phyloP scores from a whole-genome alignment of 2,797 vertebrate species.

The Graptemys geographica region DNA sequence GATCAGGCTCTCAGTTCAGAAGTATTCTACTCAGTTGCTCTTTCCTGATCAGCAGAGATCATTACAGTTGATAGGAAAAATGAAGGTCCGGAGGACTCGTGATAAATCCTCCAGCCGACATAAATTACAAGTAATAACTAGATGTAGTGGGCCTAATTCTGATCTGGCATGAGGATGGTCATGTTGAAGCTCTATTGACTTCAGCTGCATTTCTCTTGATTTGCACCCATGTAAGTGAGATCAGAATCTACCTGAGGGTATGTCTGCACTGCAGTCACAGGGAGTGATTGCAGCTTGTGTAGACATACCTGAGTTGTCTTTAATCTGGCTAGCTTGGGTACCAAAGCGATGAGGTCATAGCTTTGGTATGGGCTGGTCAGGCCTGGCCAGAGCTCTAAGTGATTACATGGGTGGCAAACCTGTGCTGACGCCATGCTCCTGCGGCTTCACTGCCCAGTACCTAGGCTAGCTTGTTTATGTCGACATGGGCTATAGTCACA shows the following conservation, averaged over 20 bases:
- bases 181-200: not conserved
- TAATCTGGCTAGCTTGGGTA: not conserved
- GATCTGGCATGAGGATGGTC: not conserved
- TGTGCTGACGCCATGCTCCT: not conserved
- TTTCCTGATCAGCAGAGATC: not conserved
- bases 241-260: not conserved
- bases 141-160: not conserved
- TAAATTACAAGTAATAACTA: not conserved
- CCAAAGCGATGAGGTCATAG: not conserved
- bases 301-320: not conserved
- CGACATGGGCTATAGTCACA: not conserved
- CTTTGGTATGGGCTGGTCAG: not conserved
- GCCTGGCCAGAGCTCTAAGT: not conserved
- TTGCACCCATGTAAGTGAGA: not conserved
- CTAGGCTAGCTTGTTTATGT: not conserved
- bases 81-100: not conserved
- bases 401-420: not conserved
- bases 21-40: rapidly evolving
- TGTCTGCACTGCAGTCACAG: not conserved
- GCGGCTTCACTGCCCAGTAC: not conserved
- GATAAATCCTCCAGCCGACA: not conserved
- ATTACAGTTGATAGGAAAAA: not conserved
- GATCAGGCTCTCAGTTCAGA: not conserved
- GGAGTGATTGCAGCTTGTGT: not conserved
- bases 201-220: not conserved